phyloP scores from a whole-genome alignment of 2,888 invertebrate species.

The Acholoe squamosa region DNA sequence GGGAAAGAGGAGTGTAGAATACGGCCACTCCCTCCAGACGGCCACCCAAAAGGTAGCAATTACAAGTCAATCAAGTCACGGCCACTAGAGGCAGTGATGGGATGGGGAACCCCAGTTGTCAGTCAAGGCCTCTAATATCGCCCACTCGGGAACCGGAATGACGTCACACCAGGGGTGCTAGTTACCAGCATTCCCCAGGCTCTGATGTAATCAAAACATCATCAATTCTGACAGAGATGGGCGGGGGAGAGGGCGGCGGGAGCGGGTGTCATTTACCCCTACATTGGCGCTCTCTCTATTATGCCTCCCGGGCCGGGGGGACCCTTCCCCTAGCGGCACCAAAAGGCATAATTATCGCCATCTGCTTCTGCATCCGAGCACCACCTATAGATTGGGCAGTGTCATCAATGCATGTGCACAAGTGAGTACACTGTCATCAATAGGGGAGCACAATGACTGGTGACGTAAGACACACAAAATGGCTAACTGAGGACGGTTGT shows the following conservation, averaged over 20 bases:
- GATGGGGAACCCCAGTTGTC: neutral
- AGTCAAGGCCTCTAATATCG: neutral
- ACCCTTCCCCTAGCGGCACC: neutral
- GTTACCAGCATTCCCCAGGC: constrained; percentile 1
- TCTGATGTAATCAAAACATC: constrained; percentile 54
- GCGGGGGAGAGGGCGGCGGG: neutral
- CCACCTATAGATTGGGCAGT: constrained; percentile 21
- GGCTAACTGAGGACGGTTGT: neutral
- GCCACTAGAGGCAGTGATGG: neutral
- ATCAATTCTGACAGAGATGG: constrained; percentile 40
- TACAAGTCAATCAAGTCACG: constrained; percentile 34
- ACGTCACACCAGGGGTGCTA: constrained; percentile 40
- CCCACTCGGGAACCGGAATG: neutral
- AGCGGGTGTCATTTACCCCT: neutral
- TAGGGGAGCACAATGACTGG: constrained; percentile 2
- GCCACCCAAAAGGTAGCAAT: constrained; percentile 26
- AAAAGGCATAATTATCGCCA: constrained; percentile 15
- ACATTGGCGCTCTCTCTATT: constrained; percentile 8
- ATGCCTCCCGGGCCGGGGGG: neutral
- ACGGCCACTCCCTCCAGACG: neutral
- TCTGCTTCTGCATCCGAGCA: constrained; percentile 1
- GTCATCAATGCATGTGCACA: constrained; percentile 21
- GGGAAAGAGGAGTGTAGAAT: neutral
- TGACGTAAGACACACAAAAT: constrained; percentile 5
- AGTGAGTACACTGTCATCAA: constrained; percentile 45